Evolutionary conservation across 2,797 vertebrate species (phyloP), one percentile per base, ranked within the genome.

Genomic region (Phalloptychus januarius): DNA sequence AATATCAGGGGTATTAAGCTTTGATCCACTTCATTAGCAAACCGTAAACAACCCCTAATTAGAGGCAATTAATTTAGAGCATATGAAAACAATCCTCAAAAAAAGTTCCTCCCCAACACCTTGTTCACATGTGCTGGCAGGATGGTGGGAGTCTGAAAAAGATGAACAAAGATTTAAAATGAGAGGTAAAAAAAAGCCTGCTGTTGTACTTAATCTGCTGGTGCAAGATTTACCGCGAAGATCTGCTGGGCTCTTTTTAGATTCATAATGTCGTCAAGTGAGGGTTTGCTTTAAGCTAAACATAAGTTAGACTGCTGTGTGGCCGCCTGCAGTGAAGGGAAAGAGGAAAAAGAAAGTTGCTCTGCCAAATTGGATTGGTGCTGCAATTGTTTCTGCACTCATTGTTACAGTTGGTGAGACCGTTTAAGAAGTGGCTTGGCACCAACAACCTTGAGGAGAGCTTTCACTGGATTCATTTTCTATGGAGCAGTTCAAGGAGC

Each of bases 41-140:
- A 88, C 85, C 31, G 38, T 83, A 93, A 94, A 95, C 93, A 94
- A 86, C 89, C 88, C 80, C 92, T 94, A 89, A 95, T 95, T 94
- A 91, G 85, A 84, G 54, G 28, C 86, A 89, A 94, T 94, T 92
- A 89, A 94, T 94, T 91, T 88, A 77, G 76, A 67, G 85, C 78
- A 85, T 80, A 85, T 91, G 83, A 91, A 93, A 91, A 93, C 87
- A 92, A 89, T 89, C 86, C 84, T 86, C 7, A 50, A 86, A 88
- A 70, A 58, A 93, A 90, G 85, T 20, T 75, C 85, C 85, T 88
- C 81, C 81, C 88, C 91, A 82, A 89, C 79, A 36, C 46, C 56
- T 31, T 48, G 45, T 63, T 76, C 78, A 54, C 71, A 20, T 80
- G 91, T 38, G 11, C 72, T 79, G 28, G 58, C 79, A 67, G 52